Conservation (phyloP, 2,797 vertebrate genomes). For the Syndactyla subalaris region DNA sequence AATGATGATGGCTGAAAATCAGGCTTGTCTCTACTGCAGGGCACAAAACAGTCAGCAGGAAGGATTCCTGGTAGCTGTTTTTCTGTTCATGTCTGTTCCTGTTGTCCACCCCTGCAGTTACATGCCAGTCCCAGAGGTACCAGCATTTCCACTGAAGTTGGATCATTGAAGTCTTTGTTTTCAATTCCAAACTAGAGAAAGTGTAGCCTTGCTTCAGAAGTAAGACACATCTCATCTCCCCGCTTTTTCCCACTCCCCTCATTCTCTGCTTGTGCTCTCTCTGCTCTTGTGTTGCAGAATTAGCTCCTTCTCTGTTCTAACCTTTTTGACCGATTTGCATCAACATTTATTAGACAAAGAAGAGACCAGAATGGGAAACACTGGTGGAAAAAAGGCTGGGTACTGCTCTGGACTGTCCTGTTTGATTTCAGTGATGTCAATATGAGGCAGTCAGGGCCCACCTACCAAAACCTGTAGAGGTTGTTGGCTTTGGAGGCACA, state of each 20-base stretch:
- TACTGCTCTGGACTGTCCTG: fast-evolving
- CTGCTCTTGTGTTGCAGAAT: neutral
- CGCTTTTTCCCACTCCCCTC: neutral
- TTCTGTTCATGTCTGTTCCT: neutral
- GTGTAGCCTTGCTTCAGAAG: neutral
- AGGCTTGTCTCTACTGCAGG: neutral
- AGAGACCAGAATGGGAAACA: neutral
- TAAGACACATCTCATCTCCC: neutral
- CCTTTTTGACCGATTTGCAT: neutral
- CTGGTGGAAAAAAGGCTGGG: neutral
- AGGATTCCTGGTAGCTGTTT: neutral
- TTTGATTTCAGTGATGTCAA: neutral
- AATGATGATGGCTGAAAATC: neutral
- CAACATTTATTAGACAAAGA: neutral
- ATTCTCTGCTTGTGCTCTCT: neutral
- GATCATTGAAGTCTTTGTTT: neutral
- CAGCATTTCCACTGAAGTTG: neutral
- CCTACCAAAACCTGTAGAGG: neutral
- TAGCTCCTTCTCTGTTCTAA: neutral
- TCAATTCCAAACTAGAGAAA: neutral
- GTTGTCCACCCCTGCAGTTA: neutral
- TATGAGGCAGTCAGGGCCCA: neutral
- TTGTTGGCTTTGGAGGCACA: neutral
- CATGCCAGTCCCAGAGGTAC: neutral
- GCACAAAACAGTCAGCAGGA: neutral